Evolutionary conservation across 2,888 invertebrate genomes (phyloP), one percentile per base, ranked within the genome.

Genomic region (Drosophila sordidula): DNA sequence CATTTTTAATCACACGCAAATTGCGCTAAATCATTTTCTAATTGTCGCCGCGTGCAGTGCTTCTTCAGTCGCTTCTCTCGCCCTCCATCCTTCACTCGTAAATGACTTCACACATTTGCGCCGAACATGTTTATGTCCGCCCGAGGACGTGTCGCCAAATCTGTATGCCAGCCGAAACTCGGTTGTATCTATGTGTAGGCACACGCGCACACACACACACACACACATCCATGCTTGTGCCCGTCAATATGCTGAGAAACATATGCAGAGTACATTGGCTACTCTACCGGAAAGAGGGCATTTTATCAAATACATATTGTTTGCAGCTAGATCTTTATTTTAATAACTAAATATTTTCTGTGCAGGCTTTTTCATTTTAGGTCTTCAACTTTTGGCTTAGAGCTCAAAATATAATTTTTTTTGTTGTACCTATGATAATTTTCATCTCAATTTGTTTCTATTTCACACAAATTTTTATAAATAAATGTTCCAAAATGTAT

Each of bases 21-120:
- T 80, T 81, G 78, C 57, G 67, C 72, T 76, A 67, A 84, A 84
- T 84, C 78, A 82, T 84, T 82, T 82, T 78, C 82, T 84, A 85
- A 85, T 84, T 86, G 78, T 73, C 32, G 2, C 26, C 26, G 26
- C 8, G 26, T 8, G 8, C 6, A 26, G 8, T 11, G 32, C 86
- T 72, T 52, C 63, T 66, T 29, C 39, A 32, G 42, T 16, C 39
- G 41, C 18, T 9, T 41, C 18, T 18, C 18, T 18, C 16, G 9
- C 41, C 9, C 16, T 16, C 50, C 65, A 56, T 69, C 63, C 29
- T 54, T 64, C 45, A 41, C 47, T 68, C 47, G 25, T 49, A 68
- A 80, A 77, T 77, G 75, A 75, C 74, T 79, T 80, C 68, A 56
- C 78, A 80, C 78, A 77, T 79, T 69, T 63, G 47, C 66, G 47